Conservation (phyloP, 2,797 vertebrate genomes). For the Serranus cabrilla region DNA sequence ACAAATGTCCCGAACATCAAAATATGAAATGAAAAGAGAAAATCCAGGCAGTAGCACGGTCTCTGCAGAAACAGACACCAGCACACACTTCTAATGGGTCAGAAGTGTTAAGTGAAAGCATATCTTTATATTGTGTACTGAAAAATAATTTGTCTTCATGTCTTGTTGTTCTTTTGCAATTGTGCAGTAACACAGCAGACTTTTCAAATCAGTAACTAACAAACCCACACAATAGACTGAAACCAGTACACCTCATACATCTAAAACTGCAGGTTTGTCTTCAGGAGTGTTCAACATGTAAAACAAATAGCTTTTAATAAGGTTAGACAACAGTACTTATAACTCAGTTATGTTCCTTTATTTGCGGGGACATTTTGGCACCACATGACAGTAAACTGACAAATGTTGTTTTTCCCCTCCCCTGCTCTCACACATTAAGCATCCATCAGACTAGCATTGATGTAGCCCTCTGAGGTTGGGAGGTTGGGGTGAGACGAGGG, state of each 20-base stretch:
- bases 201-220: no score
- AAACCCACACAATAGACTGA: background rate
- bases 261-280: background rate
- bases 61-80: no score
- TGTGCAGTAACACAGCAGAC: no score
- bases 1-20: no score
- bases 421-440: slow-evolving; percentile 1
- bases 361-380: background rate
- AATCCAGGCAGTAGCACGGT: no score
- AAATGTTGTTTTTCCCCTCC: background rate
- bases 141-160: no score
- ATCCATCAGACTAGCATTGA: background rate
- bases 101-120: no score
- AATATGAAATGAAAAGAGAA: no score
- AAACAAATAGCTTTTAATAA: background rate
- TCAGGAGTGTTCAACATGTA: background rate
- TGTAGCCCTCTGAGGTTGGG: background rate
- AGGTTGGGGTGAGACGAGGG: background rate
- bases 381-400: background rate
- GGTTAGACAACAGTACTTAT: background rate
- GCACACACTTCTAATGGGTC: no score
- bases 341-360: background rate
- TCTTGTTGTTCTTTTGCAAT: no score
- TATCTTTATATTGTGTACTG: no score
- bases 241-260: background rate